These are phyloP conservation scores for Drosophila athabasca DNA, from an alignment of 1,140 invertebrate species.

Conservation along the genomic window DNA sequence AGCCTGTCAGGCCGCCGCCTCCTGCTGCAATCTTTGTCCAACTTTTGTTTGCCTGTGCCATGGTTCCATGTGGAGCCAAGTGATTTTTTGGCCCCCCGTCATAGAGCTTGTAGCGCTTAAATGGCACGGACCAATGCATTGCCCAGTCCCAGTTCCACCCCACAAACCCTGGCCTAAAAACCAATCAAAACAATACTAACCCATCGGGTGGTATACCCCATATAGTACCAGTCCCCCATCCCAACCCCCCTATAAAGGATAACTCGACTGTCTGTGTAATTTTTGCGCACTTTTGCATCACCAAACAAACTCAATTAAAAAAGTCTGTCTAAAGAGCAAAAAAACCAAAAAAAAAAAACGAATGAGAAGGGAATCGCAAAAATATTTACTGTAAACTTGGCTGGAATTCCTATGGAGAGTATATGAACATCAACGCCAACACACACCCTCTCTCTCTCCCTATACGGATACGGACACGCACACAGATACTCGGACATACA, in stretches of 20 bases:
- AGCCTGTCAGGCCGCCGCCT: neutral
- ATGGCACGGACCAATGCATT: constrained; percentile 28
- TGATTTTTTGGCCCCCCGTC: constrained; percentile 45
- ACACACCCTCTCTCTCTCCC: neutral
- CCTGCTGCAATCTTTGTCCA: constrained; percentile 21
- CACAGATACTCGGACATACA: constrained; percentile 1
- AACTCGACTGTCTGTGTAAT: constrained; percentile 69
- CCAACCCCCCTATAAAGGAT: constrained; percentile 12
- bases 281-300: constrained; percentile 81
- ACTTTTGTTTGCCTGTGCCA: constrained; percentile 12
- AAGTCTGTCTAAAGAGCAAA: constrained; percentile 63
- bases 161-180: constrained; percentile 58
- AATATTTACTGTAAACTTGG: constrained; percentile 80
- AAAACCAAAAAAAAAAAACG: constrained; percentile 10
- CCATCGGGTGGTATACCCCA: constrained; percentile 6
- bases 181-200: constrained; percentile 74
- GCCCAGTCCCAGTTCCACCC: no score
- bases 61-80: constrained; percentile 32
- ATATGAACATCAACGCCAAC: constrained; percentile 68
- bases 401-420: constrained; percentile 48
- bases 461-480: no score
- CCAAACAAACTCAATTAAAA: constrained; percentile 81
- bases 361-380: constrained; percentile 66
- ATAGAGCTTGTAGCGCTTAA: constrained; percentile 19
- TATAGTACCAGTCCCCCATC: neutral